These are phyloP conservation scores for Hephaestus fuliginosus DNA, from an alignment of 2,797 vertebrate species.

Conservation along the genomic window DNA sequence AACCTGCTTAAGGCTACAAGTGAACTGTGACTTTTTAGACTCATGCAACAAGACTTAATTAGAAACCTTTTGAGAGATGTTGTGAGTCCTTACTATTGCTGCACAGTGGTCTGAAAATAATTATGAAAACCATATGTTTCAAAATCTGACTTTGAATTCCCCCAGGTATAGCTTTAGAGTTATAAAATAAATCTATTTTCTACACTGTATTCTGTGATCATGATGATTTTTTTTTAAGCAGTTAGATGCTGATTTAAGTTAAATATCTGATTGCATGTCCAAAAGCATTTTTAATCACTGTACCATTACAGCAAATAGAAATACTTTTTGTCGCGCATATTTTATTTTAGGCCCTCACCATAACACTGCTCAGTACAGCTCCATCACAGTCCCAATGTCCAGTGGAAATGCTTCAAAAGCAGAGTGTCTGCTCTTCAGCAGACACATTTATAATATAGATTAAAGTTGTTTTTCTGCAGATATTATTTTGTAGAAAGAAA, in stretches of 20 bases:
- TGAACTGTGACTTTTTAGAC: constrained; percentile 17
- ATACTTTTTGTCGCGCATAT: too few relatives aligned
- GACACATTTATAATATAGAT: too few relatives aligned
- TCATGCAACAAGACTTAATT: constrained; percentile 15
- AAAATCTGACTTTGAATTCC: background rate
- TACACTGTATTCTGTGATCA: background rate
- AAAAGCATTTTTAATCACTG: background rate
- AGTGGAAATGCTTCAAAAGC: background rate
- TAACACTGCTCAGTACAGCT: background rate
- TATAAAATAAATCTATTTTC: background rate
- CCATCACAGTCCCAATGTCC: too few relatives aligned
- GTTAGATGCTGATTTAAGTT: background rate
- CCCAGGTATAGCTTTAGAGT: background rate
- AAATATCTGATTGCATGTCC: too few relatives aligned
- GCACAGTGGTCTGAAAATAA: background rate
- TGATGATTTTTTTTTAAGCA: background rate
- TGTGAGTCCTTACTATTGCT: background rate
- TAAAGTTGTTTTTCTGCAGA: background rate
- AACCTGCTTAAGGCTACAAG: background rate
- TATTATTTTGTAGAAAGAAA: too few relatives aligned
- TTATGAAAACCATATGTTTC: background rate
- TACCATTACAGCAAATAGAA: too few relatives aligned
- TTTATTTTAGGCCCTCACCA: background rate
- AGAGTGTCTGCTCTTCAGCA: background rate
- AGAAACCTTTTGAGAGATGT: background rate